Conservation (phyloP, 30 jellyfish, hydroid and myxozoan genomes). For the Clytia hemisphaerica region DNA sequence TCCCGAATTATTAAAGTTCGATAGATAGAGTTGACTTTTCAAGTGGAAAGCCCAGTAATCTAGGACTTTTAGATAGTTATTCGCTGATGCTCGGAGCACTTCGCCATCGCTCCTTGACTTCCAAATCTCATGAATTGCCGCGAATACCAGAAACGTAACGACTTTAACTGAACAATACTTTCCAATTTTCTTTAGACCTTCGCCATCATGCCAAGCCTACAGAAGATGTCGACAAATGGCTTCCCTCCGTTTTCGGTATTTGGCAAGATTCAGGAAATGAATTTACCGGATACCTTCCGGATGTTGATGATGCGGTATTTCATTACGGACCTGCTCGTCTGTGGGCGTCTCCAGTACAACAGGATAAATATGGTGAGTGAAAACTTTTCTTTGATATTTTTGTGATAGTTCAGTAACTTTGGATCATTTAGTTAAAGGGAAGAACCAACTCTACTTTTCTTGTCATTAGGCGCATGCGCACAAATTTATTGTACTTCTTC, state of each 20-base stretch:
- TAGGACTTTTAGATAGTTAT: not conserved
- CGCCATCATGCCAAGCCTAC: too few species aligned
- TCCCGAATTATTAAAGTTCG: too few species aligned
- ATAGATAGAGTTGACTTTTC: too few species aligned
- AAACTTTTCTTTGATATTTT: not conserved
- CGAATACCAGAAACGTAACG: too few species aligned
- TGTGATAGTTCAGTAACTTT: not conserved
- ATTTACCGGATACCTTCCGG: constrained; percentile 57
- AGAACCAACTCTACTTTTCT: too few species aligned
- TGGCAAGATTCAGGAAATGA: constrained; percentile 56
- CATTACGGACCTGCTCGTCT: constrained; percentile 85
- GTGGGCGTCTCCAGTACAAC: constrained; percentile 61
- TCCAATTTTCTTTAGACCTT: too few species aligned
- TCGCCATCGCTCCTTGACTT: not conserved
- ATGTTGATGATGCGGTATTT: constrained; percentile 50
- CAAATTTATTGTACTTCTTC: too few species aligned
- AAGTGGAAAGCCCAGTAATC: not conserved
- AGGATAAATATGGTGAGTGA: constrained; percentile 47
- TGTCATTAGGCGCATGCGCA: too few species aligned
- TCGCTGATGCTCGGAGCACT: not conserved
- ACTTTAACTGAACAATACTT: too few species aligned
- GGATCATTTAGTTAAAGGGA: too few species aligned
- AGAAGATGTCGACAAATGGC: constrained; percentile 5
- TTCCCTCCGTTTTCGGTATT: constrained; percentile 29
- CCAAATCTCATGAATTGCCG: not conserved